Evolutionary conservation across 2,888 invertebrate species (phyloP).

Genomic region (Luperina testacea): DNA sequence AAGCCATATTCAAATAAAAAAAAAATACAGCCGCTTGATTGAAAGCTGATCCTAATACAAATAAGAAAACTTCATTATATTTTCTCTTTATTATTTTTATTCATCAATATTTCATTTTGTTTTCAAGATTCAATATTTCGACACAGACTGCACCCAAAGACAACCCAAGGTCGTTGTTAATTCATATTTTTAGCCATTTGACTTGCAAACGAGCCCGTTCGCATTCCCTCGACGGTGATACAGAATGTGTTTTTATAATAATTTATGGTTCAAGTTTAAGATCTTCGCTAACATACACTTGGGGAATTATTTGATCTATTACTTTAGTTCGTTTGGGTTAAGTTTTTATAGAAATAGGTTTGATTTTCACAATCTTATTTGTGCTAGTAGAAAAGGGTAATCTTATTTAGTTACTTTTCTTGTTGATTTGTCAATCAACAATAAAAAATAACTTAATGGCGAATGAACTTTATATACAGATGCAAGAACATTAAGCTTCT

Average conservation of each 20-base stretch:
- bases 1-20: no score
- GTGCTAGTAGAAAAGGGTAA: not conserved
- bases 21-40: no score
- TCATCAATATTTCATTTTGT: not conserved
- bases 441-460: no score
- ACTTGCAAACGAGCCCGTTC: slow-evolving; percentile 35
- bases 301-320: slow-evolving; percentile 43
- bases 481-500: no score
- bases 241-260: slow-evolving; percentile 56
- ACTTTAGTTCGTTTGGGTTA: slow-evolving; percentile 7
- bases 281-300: slow-evolving; percentile 29
- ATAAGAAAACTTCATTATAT: not conserved
- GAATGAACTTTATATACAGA: not conserved
- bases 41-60: not conserved
- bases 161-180: slow-evolving; percentile 30
- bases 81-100: not conserved
- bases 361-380: not conserved
- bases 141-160: slow-evolving; percentile 12
- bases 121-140: slow-evolving; percentile 10
- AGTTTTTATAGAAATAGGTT: not conserved
- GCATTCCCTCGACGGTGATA: slow-evolving; percentile 39
- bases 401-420: not conserved
- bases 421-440: no score
- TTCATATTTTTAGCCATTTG: slow-evolving; percentile 36
- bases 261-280: slow-evolving; percentile 52